phyloP scores from a whole-genome alignment of 2,888 invertebrate species.

The Apamea epomidion region DNA sequence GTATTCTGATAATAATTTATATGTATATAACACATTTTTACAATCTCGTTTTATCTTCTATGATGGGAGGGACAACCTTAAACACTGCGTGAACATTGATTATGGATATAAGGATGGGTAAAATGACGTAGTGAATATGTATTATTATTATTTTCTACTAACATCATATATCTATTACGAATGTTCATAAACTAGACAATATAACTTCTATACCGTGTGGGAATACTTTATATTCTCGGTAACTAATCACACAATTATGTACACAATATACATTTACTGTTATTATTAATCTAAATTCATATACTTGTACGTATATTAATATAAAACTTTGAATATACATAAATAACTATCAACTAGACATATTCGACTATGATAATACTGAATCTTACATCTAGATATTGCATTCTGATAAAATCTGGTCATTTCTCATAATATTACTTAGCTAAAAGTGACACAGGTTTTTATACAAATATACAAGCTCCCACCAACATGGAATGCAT shows the following conservation, averaged over 20 bases:
- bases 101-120: conserved; percentile 27
- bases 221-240: conserved; percentile 59
- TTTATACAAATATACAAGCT: conserved; percentile 86
- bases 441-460: conserved; percentile 79
- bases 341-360: conserved; percentile 85
- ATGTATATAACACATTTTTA: conserved; percentile 84
- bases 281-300: conserved; percentile 67
- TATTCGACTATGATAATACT: conserved; percentile 89
- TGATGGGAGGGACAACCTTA: conserved; percentile 38
- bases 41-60: conserved; percentile 68
- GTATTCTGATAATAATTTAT: conserved; percentile 87
- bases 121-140: conserved; percentile 33
- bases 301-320: conserved; percentile 71
- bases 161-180: conserved; percentile 54
- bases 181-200: conserved; percentile 50
- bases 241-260: conserved; percentile 77
- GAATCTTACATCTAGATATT: conserved; percentile 89
- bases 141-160: conserved; percentile 44
- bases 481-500: conserved; percentile 80
- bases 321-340: conserved; percentile 86
- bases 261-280: conserved; percentile 82
- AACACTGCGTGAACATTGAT: conserved; percentile 43
- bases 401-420: conserved; percentile 90
- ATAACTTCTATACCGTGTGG: conserved; percentile 44
- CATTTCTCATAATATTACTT: conserved; percentile 85